Evolutionary conservation across 2,797 vertebrate species (phyloP).

Genomic region (Chaetophractus vellerosus): DNA sequence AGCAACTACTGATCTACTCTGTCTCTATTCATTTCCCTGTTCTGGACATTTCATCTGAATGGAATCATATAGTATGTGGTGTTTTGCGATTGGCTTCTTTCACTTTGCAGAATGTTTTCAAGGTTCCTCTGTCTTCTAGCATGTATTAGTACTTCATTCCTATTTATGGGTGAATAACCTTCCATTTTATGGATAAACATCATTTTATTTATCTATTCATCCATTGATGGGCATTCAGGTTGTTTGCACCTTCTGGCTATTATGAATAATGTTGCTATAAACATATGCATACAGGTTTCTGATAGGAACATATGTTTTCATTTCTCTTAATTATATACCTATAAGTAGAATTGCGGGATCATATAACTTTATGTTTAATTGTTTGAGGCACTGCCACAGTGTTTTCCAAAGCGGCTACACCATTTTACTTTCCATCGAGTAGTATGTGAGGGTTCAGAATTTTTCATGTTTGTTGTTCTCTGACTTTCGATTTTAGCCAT

Average conservation of each 20-base stretch:
- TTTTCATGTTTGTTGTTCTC: not conserved
- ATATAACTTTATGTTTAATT: not conserved
- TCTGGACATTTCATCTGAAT: not conserved
- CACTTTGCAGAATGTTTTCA: not conserved
- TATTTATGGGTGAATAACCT: not conserved
- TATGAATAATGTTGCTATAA: no score
- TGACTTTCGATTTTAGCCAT: not conserved
- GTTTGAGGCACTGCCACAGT: not conserved
- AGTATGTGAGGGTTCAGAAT: not conserved
- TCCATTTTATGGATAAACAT: not conserved
- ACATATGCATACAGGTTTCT: no score
- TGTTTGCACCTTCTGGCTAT: no score
- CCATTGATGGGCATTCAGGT: no score
- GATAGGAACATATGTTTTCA: no score
- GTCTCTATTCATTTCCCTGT: not conserved
- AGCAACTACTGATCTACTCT: not conserved
- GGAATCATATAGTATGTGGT: not conserved
- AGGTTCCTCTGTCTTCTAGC: not conserved
- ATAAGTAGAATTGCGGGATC: not conserved
- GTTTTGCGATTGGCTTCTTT: constrained; percentile 19
- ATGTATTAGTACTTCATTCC: not conserved
- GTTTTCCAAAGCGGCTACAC: not conserved
- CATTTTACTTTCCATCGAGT: not conserved
- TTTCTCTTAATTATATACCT: no score
- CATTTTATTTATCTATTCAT: no score